Conservation (phyloP, 1,140 invertebrate species). For the Danaus plexippus region DNA sequence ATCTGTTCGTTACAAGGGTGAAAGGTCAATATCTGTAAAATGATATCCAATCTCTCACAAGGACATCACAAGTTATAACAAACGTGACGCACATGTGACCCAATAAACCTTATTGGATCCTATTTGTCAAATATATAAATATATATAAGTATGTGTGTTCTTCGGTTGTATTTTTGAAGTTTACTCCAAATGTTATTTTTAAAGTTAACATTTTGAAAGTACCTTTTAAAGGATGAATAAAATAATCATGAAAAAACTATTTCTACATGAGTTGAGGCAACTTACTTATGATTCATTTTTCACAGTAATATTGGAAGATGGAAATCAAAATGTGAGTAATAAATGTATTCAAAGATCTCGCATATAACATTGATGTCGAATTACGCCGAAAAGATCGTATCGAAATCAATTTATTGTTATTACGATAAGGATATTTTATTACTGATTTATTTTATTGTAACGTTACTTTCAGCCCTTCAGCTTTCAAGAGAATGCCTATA, state of each 20-base stretch:
- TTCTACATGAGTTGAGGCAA: too few species aligned
- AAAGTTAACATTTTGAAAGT: too few species aligned
- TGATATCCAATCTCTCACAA: conserved; percentile 10
- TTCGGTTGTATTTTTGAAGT: too few species aligned
- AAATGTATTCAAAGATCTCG: conserved; percentile 1
- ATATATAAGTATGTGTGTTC: too few species aligned
- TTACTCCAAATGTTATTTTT: too few species aligned
- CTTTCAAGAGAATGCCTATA: conserved; percentile 7
- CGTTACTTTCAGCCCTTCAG: conserved; percentile 12
- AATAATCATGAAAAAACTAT: too few species aligned
- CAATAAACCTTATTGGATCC: conserved; percentile 11
- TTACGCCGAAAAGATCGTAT: conserved; percentile 19
- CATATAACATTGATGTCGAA: conserved; percentile 12
- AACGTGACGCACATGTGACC: conserved; percentile 7
- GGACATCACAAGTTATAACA: conserved; percentile 7
- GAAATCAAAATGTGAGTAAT: too few species aligned
- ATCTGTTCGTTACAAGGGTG: too few species aligned
- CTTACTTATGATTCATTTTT: too few species aligned
- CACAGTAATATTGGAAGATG: too few species aligned
- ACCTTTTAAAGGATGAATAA: too few species aligned
- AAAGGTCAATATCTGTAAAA: not conserved
- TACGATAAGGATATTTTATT: conserved; percentile 20
- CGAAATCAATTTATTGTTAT: conserved; percentile 24
- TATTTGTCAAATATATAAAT: not conserved
- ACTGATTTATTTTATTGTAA: conserved; percentile 24